Conservation (phyloP, 2,797 vertebrate species). For the Mus spretus region DNA sequence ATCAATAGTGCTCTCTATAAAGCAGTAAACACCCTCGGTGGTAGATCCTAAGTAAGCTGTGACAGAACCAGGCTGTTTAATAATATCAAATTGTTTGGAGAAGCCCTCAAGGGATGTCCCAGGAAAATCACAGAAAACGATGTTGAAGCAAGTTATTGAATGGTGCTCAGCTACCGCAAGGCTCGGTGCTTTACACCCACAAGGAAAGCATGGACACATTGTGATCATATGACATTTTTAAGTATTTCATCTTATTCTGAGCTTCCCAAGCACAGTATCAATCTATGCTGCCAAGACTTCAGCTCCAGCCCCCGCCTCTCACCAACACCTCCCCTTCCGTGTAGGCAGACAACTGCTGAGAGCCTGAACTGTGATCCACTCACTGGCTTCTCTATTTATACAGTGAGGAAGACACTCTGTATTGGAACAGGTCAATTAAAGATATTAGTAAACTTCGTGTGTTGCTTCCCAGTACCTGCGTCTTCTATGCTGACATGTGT, state of each 20-base stretch:
- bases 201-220: conserved; percentile 25
- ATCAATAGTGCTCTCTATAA: background rate
- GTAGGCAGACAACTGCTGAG: conserved; percentile 32
- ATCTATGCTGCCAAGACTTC: conserved; percentile 70
- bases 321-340: conserved; percentile 56
- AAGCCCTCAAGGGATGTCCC: background rate
- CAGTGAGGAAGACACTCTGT: background rate
- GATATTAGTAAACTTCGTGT: background rate
- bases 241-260: conserved; percentile 76
- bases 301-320: conserved; percentile 45
- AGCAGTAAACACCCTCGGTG: background rate
- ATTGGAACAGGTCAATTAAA: conserved; percentile 52
- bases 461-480: background rate
- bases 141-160: conserved; percentile 54
- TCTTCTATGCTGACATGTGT: background rate
- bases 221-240: conserved; percentile 62
- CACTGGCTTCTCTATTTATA: conserved; percentile 48
- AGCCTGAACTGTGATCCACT: conserved; percentile 30
- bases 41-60: conserved; percentile 46
- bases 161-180: conserved; percentile 31
- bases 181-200: conserved; percentile 51
- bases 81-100: conserved; percentile 52
- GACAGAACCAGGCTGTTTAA: conserved; percentile 44
- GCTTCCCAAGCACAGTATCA: conserved; percentile 52
- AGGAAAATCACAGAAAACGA: conserved; percentile 38